phyloP scores from a whole-genome alignment of 2,113 vertebrate genomes.

The Tetrax tetrax region DNA sequence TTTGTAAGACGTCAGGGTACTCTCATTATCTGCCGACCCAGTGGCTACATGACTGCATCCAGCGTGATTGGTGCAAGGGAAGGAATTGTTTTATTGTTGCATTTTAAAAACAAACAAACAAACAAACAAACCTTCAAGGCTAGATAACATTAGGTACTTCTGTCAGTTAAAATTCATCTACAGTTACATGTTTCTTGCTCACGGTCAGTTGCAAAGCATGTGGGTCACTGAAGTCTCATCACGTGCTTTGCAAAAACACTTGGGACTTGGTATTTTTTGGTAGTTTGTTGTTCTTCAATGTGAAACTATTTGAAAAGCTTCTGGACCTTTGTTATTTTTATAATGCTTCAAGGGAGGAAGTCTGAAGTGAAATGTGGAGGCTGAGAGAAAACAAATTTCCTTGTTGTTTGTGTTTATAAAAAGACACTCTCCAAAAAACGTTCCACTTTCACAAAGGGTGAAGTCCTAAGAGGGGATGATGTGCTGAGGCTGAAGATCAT shows the following conservation, averaged over 20 bases:
- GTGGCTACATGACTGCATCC: background rate
- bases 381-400: background rate
- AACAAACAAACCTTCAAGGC: background rate
- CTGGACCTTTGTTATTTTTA: background rate
- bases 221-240: background rate
- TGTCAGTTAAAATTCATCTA: background rate
- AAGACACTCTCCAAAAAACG: background rate
- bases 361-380: background rate
- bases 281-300: background rate
- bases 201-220: background rate
- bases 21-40: too few species aligned
- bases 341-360: background rate
- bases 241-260: background rate
- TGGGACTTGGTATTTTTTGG: background rate
- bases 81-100: background rate
- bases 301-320: background rate
- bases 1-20: background rate
- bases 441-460: background rate
- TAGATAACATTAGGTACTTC: background rate
- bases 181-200: background rate
- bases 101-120: background rate
- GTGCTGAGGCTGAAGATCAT: background rate
- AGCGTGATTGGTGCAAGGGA: background rate
- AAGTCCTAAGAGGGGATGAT: background rate
- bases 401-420: background rate